Conservation (phyloP, 2,113 vertebrate genomes). For the Notiomystis cincta region DNA sequence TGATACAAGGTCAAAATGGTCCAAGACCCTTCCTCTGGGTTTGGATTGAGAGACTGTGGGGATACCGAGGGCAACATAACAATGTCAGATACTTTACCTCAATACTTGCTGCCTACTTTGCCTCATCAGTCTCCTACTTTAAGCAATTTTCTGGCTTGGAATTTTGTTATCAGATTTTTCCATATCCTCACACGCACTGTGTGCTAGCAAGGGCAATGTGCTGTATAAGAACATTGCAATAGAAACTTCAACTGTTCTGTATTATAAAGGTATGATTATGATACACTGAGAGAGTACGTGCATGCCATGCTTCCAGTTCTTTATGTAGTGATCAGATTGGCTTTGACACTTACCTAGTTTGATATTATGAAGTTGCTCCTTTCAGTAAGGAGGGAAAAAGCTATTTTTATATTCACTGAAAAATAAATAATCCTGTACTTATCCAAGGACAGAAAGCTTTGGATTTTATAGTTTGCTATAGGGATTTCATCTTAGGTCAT, state of each 20-base stretch:
- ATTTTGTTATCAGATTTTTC: neutral
- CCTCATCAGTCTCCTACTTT: neutral
- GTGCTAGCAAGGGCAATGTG: neutral
- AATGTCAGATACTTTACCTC: neutral
- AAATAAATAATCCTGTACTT: slow-evolving; percentile 5
- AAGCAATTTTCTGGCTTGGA: neutral
- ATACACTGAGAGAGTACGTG: neutral
- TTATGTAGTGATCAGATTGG: neutral
- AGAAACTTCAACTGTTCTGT: neutral
- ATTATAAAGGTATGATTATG: neutral
- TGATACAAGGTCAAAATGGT: neutral
- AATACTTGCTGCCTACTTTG: neutral
- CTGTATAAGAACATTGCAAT: neutral
- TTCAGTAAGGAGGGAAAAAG: neutral
- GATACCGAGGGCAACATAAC: neutral
- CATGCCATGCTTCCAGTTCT: neutral
- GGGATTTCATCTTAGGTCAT: slow-evolving; percentile 11
- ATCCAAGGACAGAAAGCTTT: neutral
- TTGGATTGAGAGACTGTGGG: neutral
- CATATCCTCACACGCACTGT: neutral
- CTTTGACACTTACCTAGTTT: neutral
- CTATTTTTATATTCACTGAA: slow-evolving; percentile 19
- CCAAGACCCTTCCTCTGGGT: neutral
- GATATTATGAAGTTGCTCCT: neutral
- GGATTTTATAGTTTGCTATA: neutral